A percentile compares a stretch with the other conserved stretches of the same genome.
Conservation (phyloP, 2,797 vertebrate species). For the Protosalanx chinensis region DNA sequence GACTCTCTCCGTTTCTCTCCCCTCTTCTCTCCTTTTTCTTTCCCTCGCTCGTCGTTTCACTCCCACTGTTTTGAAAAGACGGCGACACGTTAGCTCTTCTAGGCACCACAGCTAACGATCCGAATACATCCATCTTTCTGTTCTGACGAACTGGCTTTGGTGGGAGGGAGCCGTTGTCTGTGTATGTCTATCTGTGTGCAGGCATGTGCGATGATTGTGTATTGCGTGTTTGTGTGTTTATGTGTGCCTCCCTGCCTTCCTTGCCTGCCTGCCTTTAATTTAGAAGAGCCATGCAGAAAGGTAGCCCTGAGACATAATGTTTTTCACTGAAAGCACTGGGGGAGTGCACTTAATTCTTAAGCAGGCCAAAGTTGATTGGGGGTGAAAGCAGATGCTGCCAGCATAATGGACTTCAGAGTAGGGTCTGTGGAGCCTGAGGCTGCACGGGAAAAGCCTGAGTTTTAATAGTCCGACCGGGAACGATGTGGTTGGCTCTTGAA, state of each 20-base stretch:
- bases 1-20: slow-evolving; percentile 2
- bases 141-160: slow-evolving; percentile 33
- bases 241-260: neutral
- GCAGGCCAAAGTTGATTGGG: slow-evolving; percentile 60
- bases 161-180: slow-evolving; percentile 29
- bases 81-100: slow-evolving; percentile 38
- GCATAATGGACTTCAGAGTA: slow-evolving; percentile 67
- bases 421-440: slow-evolving; percentile 55
- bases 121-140: slow-evolving; percentile 47
- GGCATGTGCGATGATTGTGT: neutral
- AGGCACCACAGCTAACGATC: slow-evolving; percentile 48
- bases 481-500: slow-evolving; percentile 21
- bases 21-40: neutral
- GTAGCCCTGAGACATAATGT: slow-evolving; percentile 58
- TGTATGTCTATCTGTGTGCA: neutral
- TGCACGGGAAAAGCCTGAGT: slow-evolving; percentile 26
- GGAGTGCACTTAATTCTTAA: slow-evolving; percentile 66
- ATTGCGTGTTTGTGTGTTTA: neutral
- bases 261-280: slow-evolving; percentile 37
- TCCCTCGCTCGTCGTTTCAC: slow-evolving; percentile 24
- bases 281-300: slow-evolving; percentile 52
- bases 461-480: slow-evolving; percentile 41
- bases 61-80: slow-evolving; percentile 35
- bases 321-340: slow-evolving; percentile 56
- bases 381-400: slow-evolving; percentile 51